phyloP scores from a whole-genome alignment of 1,140 invertebrate genomes.

The Drosophila melanica region DNA sequence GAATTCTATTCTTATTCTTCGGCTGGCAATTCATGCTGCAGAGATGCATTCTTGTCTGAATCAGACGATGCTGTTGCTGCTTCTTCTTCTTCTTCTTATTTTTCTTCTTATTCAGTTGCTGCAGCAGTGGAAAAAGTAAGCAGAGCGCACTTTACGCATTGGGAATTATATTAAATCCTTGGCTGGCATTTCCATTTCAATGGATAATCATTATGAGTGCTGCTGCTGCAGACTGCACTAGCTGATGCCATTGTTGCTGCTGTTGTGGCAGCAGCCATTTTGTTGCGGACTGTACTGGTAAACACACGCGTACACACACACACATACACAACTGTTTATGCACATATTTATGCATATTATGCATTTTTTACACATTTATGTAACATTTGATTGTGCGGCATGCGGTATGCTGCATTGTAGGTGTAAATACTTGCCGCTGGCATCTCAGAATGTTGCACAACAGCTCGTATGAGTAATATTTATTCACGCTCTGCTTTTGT shows the following conservation, averaged over 20 bases:
- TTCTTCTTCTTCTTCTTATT: slow-evolving; percentile 13
- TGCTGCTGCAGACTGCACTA: slow-evolving; percentile 51
- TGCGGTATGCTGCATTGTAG: slow-evolving; percentile 50
- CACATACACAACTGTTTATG: slow-evolving; percentile 11
- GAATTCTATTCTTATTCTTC: slow-evolving; percentile 79
- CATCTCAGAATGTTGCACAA: slow-evolving; percentile 72
- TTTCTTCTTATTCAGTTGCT: slow-evolving; percentile 13
- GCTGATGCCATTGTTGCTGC: slow-evolving; percentile 40
- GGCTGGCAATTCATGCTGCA: slow-evolving; percentile 64
- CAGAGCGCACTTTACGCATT: slow-evolving; percentile 66
- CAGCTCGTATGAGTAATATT: slow-evolving; percentile 77
- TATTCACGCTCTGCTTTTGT: slow-evolving; percentile 78
- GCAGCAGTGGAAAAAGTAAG: slow-evolving; percentile 62
- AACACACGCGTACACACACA: slow-evolving; percentile 18
- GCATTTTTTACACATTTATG: slow-evolving; percentile 77
- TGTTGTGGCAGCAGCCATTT: slow-evolving; percentile 64
- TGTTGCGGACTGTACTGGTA: slow-evolving; percentile 28
- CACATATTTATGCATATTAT: slow-evolving; percentile 66
- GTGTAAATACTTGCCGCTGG: slow-evolving; percentile 79
- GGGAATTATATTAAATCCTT: slow-evolving; percentile 82
- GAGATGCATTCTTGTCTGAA: slow-evolving; percentile 52
- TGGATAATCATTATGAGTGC: slow-evolving; percentile 83
- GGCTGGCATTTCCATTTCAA: slow-evolving; percentile 80
- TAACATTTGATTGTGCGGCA: slow-evolving; percentile 69
- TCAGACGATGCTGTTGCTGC: slow-evolving; percentile 19